Evolutionary conservation across 1,140 invertebrate genomes (phyloP).

Genomic region (Ephestia elutella): DNA sequence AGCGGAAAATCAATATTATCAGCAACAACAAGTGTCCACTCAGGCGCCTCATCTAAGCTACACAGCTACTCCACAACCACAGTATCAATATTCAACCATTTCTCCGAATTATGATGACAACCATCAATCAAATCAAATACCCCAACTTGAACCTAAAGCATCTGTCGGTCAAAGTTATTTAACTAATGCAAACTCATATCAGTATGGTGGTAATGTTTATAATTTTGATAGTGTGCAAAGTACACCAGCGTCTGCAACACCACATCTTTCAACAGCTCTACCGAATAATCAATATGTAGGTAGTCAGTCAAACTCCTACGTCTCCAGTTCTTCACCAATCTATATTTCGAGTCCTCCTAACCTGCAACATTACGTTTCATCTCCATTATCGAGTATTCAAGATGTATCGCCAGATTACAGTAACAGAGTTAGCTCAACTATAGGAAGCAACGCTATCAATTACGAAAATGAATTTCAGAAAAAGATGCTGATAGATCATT

Average conservation of each 20-base stretch:
- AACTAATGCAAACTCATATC: conserved; percentile 43
- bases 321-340: conserved; percentile 56
- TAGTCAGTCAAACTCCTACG: conserved; percentile 49
- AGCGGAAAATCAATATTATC: conserved; percentile 55
- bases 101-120: conserved; percentile 45
- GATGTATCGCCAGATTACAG: conserved; percentile 47
- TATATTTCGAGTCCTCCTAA: conserved; percentile 56
- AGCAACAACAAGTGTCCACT: conserved; percentile 47
- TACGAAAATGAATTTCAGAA: conserved; percentile 49
- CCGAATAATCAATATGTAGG: conserved; percentile 55
- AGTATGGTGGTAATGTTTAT: conserved; percentile 45
- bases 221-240: conserved; percentile 41
- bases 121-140: conserved; percentile 44
- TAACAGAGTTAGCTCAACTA: conserved; percentile 39
- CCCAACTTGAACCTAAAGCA: conserved; percentile 46
- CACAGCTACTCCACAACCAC: conserved; percentile 59
- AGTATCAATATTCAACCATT: conserved; percentile 55
- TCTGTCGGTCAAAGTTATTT: conserved; percentile 41
- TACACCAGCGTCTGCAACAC: conserved; percentile 47
- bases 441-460: conserved; percentile 32
- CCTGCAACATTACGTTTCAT: conserved; percentile 61
- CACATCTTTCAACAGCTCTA: conserved; percentile 51
- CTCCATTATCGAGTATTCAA: conserved; percentile 46
- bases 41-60: conserved; percentile 45
- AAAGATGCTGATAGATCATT: conserved; percentile 65